A percentile compares a stretch with the other conserved stretches of the same genome.
Evolutionary conservation across 2,888 invertebrate species (phyloP).

Genomic region (Lasioglossum morio): DNA sequence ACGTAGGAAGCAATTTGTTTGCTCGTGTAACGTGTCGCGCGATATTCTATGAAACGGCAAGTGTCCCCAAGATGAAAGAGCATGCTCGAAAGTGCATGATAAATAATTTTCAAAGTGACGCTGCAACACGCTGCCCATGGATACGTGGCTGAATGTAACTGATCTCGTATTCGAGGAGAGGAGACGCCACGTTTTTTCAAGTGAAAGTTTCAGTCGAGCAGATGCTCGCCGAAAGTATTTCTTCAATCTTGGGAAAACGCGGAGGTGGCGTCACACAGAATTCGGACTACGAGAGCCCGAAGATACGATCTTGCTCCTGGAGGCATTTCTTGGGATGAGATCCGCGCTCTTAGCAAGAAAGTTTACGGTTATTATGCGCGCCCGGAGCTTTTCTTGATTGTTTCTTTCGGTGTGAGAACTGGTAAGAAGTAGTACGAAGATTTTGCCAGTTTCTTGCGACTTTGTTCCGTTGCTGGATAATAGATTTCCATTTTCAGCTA

Average conservation of each 20-base stretch:
- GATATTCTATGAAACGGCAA: constrained; percentile 17
- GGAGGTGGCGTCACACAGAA: not conserved
- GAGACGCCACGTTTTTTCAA: not conserved
- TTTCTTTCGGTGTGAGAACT: not conserved
- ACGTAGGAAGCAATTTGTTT: constrained; percentile 17
- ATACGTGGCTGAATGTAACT: not conserved
- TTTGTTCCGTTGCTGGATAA: not conserved
- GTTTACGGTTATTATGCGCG: not conserved
- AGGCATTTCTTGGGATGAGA: not conserved
- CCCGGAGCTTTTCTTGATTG: not conserved
- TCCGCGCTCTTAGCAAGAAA: not conserved
- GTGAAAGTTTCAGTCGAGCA: not conserved
- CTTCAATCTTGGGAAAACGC: constrained; percentile 9
- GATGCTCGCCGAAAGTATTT: constrained; percentile 1
- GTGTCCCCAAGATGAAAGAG: not conserved
- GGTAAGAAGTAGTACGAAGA: not conserved
- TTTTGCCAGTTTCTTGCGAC: not conserved
- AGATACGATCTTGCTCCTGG: not conserved
- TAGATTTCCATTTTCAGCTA: not conserved
- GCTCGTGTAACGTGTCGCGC: not conserved
- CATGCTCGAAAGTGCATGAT: constrained; percentile 35
- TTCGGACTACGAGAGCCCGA: not conserved
- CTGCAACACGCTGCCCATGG: not conserved
- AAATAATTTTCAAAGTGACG: constrained; percentile 50
- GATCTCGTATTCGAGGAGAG: constrained; percentile 36